These are phyloP conservation scores for Nothocercus nigrocapillus DNA, from an alignment of 2,113 vertebrate species.

Conservation along the genomic window DNA sequence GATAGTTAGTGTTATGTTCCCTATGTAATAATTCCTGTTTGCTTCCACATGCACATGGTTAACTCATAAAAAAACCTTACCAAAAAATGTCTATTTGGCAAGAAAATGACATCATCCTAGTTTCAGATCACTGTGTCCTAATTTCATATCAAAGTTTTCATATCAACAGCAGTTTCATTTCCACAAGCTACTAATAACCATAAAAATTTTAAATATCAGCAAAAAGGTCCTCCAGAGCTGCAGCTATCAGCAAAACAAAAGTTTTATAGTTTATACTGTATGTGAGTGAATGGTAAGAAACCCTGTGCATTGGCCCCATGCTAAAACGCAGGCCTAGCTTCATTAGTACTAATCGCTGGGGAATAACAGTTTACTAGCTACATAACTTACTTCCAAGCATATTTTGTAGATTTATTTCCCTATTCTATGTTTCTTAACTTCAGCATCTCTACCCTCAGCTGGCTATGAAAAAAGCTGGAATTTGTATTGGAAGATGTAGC, in stretches of 20 bases:
- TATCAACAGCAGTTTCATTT: not conserved
- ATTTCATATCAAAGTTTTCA: not conserved
- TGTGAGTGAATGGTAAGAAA: not conserved
- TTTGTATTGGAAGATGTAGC: not conserved
- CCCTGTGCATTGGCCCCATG: not conserved
- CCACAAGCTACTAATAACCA: not conserved
- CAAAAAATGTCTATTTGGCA: not conserved
- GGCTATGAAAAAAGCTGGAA: not conserved
- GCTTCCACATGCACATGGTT: not conserved
- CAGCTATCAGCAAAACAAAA: not conserved
- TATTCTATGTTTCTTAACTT: not conserved
- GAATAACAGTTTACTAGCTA: not conserved
- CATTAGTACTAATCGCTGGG: rapidly evolving
- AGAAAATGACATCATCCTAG: not conserved
- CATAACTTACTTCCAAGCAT: not conserved
- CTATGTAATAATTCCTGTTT: not conserved
- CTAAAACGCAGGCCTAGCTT: not conserved
- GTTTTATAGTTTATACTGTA: not conserved
- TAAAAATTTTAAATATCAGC: not conserved
- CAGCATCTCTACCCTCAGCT: not conserved
- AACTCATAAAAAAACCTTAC: not conserved
- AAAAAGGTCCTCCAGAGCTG: not conserved
- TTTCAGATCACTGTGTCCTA: not conserved
- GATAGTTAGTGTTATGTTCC: not conserved
- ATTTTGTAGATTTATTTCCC: not conserved